Base-by-base conservation (phyloP, 1,140 invertebrate species). In the Panagrolaimus sp. region DNA sequence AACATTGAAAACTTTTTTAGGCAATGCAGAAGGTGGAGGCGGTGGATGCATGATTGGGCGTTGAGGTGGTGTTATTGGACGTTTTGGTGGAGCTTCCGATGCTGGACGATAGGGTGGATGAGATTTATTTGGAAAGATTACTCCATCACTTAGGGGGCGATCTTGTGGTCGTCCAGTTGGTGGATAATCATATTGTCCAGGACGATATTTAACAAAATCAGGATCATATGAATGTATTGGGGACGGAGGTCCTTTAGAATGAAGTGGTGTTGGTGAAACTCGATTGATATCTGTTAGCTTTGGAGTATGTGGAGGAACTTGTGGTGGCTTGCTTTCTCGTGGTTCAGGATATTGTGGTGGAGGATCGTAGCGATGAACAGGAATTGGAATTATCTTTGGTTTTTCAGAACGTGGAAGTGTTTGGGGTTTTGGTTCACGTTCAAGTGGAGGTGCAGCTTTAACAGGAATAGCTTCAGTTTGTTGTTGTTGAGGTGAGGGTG, bases 131-230 rank as follows among this genome's bases (percentile, higher is more conserved):
- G 31, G 31, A 7, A 38, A 38, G 31, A 38, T 38, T 38, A 38
- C 31, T 7, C 31, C 31, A 38, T 38, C 31, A 38, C 31, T 38
- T 7, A 38, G 7, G 7, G 31, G 31, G 7, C 31, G 31, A 38
- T 38, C 31, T 38, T 38, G 31, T 38, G 31, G 31, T 38, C 31
- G 31, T 38, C 31, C 31, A 38, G 31, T 4, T 38, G 31, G 31
- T 4, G 31, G 31, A 7, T 4, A 38, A 38, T 38, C 31, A 38
- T 38, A 38, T 38, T 7, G 31, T 4, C 31, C 31, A 4, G 51
- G 51, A 13, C 51, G 51, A 57, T 25, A 27, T 57, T 57, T 57
- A 16, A 57, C 51, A 20, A 57, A 20, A 8, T 57, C 51, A 14
- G 20, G 51, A 1, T 20, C 20, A 27, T 20, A 25, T 0, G 51